Conservation (phyloP, 2,888 invertebrate species). For the Plusia festucae region DNA sequence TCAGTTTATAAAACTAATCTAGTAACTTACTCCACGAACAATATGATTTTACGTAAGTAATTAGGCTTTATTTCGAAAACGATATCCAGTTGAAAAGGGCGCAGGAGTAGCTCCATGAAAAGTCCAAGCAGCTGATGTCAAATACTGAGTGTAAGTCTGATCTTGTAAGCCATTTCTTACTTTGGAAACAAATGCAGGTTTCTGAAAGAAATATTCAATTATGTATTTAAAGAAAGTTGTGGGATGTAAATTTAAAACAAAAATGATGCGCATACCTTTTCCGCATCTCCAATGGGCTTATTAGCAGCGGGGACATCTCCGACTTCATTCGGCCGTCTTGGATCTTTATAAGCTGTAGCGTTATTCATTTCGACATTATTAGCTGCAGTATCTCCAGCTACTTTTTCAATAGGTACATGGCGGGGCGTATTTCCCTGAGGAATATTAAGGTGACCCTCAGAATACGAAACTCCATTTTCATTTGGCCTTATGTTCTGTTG, state of each 20-base stretch:
- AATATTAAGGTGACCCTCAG: slow-evolving; percentile 73
- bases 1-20: neutral
- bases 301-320: slow-evolving; percentile 70
- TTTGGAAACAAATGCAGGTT: slow-evolving; percentile 52
- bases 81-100: slow-evolving; percentile 45
- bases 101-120: slow-evolving; percentile 73
- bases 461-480: slow-evolving; percentile 64
- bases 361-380: slow-evolving; percentile 62
- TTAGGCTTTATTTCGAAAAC: slow-evolving; percentile 30
- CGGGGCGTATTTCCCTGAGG: slow-evolving; percentile 44
- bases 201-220: slow-evolving; percentile 55
- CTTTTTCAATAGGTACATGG: slow-evolving; percentile 72
- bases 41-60: neutral
- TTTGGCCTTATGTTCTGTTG: slow-evolving; percentile 72
- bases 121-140: slow-evolving; percentile 77
- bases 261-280: slow-evolving; percentile 56
- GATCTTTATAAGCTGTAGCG: slow-evolving; percentile 54
- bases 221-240: too few relatives aligned
- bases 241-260: neutral
- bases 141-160: slow-evolving; percentile 74
- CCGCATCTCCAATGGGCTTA: slow-evolving; percentile 53
- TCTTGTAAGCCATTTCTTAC: slow-evolving; percentile 83
- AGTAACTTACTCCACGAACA: neutral
- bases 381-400: slow-evolving; percentile 74
- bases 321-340: slow-evolving; percentile 60